These are phyloP conservation scores for Pelodytes ibericus DNA, from an alignment of 2,797 vertebrate species.

Conservation along the genomic window DNA sequence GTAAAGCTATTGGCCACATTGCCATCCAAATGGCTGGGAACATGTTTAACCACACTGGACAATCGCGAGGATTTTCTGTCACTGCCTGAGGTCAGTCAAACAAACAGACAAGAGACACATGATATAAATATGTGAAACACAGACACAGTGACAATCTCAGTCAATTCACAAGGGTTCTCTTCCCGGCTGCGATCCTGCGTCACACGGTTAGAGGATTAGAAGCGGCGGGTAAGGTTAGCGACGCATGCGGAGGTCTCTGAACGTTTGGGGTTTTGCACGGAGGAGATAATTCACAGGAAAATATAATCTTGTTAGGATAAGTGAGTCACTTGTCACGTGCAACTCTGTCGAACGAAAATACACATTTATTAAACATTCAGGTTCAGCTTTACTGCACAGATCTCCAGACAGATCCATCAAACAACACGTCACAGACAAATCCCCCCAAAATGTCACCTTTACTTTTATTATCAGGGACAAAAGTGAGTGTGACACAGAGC, in stretches of 20 bases:
- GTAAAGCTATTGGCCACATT: slow-evolving; percentile 95
- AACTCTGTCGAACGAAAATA: slow-evolving; percentile 61
- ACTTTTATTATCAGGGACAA: too few relatives aligned
- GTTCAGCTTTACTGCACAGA: too few relatives aligned
- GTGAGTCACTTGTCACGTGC: slow-evolving; percentile 65
- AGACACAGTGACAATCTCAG: slow-evolving; percentile 47
- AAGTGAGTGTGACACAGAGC: too few relatives aligned
- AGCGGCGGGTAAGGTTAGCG: slow-evolving; percentile 70
- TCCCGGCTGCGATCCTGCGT: slow-evolving; percentile 17
- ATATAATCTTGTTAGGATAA: slow-evolving; percentile 63
- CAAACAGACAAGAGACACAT: slow-evolving; percentile 60
- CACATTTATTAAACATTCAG: too few relatives aligned
- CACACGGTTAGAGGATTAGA: slow-evolving; percentile 70
- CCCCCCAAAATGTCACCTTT: too few relatives aligned
- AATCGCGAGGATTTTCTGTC: slow-evolving; percentile 90
- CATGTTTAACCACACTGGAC: slow-evolving; percentile 86
- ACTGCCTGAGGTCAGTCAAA: slow-evolving; percentile 82
- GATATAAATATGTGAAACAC: slow-evolving; percentile 57
- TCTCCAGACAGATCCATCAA: too few relatives aligned
- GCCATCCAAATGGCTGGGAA: slow-evolving; percentile 93
- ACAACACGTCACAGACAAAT: too few relatives aligned
- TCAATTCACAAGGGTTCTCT: not conserved
- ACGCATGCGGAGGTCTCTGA: slow-evolving; percentile 63
- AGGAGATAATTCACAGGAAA: slow-evolving; percentile 66
- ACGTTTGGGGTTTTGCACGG: slow-evolving; percentile 65